phyloP scores from a whole-genome alignment of 2,888 invertebrate species.

The Lutraria lutraria region DNA sequence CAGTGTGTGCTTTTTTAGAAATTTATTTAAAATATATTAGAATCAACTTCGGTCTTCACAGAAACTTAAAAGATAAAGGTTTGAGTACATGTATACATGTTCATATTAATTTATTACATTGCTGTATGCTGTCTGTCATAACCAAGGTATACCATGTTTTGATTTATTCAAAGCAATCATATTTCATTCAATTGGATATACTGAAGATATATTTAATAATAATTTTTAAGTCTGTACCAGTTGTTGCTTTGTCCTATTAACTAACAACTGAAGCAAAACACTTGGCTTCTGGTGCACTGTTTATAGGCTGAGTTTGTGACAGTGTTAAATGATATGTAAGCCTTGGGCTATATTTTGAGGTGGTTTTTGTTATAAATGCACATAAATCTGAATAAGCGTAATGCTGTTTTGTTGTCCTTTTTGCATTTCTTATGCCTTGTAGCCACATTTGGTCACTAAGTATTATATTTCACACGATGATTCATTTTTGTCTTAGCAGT shows the following conservation, averaged over 20 bases:
- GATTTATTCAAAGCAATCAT: neutral
- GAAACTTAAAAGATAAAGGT: too few relatives aligned
- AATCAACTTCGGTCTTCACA: too few relatives aligned
- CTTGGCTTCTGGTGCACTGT: neutral
- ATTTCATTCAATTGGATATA: neutral
- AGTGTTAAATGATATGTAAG: conserved; percentile 25
- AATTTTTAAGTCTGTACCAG: neutral
- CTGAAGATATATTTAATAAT: too few relatives aligned
- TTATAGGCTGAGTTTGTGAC: neutral
- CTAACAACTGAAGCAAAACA: neutral
- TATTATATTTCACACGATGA: neutral
- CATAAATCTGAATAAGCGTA: neutral
- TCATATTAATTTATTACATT: too few relatives aligned
- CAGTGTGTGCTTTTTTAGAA: too few relatives aligned
- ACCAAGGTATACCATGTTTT: neutral
- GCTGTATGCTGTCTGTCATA: neutral
- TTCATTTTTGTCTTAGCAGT: neutral
- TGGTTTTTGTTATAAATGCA: neutral
- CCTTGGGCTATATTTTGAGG: conserved; percentile 7
- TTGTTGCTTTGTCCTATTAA: neutral
- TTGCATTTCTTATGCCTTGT: neutral
- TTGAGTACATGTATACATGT: too few relatives aligned
- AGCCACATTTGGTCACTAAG: neutral
- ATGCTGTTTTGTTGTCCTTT: conserved; percentile 20
- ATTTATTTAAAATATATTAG: too few relatives aligned